phyloP scores from a whole-genome alignment of 2,113 vertebrate genomes.

The Clarias macrocephalus region DNA sequence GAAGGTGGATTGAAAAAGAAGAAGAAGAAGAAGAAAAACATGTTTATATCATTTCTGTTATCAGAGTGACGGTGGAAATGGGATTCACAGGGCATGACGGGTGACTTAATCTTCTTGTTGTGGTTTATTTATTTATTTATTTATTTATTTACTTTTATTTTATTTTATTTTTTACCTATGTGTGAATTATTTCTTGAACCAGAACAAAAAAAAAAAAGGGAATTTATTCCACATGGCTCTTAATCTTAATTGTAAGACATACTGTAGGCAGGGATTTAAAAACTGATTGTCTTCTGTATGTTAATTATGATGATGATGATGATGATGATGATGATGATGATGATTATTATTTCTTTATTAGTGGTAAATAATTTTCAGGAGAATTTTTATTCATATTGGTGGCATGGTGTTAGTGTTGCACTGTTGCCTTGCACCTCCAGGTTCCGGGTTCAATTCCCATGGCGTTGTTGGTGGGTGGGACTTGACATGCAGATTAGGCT shows the following conservation, averaged over 20 bases:
- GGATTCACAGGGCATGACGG: conserved; percentile 14
- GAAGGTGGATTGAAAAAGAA: conserved; percentile 17
- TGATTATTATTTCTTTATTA: neutral
- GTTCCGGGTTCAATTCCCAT: no score
- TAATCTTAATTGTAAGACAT: neutral
- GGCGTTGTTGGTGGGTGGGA: no score
- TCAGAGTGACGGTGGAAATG: conserved; percentile 5
- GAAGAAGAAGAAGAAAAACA: neutral
- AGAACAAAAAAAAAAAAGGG: neutral
- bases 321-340: no score
- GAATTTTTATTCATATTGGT: neutral
- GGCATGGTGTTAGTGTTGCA: no score
- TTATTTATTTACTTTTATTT: no score
- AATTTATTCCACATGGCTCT: neutral
- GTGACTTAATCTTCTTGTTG: neutral
- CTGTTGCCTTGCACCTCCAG: no score
- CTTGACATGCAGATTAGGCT: no score
- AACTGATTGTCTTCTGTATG: neutral
- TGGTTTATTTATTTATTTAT: neutral
- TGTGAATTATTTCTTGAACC: neutral
- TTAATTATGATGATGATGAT: no score
- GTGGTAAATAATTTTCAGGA: neutral
- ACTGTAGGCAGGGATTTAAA: neutral
- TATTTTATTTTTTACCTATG: neutral
- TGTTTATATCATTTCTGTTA: conserved; percentile 34